Base-by-base conservation (phyloP, 2,888 invertebrate genomes). In the Hirtodrosophila cameraria region DNA sequence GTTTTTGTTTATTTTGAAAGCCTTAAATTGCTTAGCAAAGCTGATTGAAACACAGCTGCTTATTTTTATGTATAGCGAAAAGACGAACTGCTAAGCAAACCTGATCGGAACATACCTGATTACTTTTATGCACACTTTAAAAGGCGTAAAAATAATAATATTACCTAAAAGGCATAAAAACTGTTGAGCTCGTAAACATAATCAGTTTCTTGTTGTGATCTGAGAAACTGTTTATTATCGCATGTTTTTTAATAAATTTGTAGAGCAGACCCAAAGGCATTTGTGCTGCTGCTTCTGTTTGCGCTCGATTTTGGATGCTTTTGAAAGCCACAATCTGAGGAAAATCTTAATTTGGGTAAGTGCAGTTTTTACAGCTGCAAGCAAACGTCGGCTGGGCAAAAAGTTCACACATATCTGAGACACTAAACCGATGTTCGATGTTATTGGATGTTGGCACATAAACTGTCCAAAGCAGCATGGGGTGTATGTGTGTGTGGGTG, bases 291-390 rank as follows among this genome's bases (percentile, higher is more conserved):
- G 23, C 7, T 23, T 23, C 8, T 8, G 6, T 15, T 23, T 33
- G n/a, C n/a, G n/a, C 35, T 50, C 36, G 31, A 12, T 57, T 52
- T 13, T 12, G 3, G 2, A 1, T 15, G 23, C 28, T 8, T 20
- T 8, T 12, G 28, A 5, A 9, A 4, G 13, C 6, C 11, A 38
- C 28, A 66, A 71, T 71, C 71, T 71, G 5, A 42, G 33, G 61
- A 64, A 71, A 77, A 77, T 74, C 80, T 79, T 76, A 82, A 82
- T 82, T 82, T 79, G 70, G 67, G 49, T 80, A 83, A 83, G 83
- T 82, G 80, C 80, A 83, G 48, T 58, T 12, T 39, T 53, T 38
- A 28, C 43, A 45, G 58, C 48, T 74, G 82, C 83, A 79, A 15
- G n/a, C n/a, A n/a, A n/a, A n/a, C n/a, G n/a, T n/a, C 49, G 49